Conservation (phyloP, 2,797 vertebrate genomes). For the Serranus cabrilla region DNA sequence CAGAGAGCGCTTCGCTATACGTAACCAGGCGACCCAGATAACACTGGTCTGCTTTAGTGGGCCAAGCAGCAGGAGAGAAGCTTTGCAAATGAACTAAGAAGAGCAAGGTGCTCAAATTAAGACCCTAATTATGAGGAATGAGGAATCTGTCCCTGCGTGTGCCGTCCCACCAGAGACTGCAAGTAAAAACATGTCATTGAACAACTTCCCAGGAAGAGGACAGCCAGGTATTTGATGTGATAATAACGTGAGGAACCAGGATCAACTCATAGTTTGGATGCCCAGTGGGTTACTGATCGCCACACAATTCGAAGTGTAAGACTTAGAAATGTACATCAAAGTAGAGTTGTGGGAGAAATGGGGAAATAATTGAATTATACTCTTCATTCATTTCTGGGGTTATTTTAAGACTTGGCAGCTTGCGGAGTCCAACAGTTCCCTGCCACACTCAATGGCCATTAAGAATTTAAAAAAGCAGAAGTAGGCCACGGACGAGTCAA, state of each 20-base stretch:
- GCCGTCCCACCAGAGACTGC: slow-evolving; percentile 55
- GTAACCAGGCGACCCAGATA: slow-evolving; percentile 78
- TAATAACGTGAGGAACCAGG: slow-evolving; percentile 23
- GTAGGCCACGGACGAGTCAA: slow-evolving; percentile 68
- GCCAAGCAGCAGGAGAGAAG: slow-evolving; percentile 81
- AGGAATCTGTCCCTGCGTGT: slow-evolving; percentile 61
- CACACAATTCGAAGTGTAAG: slow-evolving; percentile 6
- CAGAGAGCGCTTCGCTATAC: slow-evolving; percentile 16
- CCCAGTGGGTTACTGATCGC: background rate
- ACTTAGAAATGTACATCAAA: slow-evolving; percentile 25
- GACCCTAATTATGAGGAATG: slow-evolving; percentile 77
- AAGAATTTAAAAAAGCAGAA: slow-evolving; percentile 75
- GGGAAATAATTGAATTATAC: slow-evolving; percentile 44
- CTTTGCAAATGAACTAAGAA: slow-evolving; percentile 71
- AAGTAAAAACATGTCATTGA: slow-evolving; percentile 37
- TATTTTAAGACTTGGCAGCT: slow-evolving; percentile 72
- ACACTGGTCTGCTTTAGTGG: slow-evolving; percentile 70
- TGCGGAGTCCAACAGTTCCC: slow-evolving; percentile 54
- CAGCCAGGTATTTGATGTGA: slow-evolving; percentile 31
- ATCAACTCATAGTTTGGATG: slow-evolving; percentile 19
- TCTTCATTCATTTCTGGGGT: slow-evolving; percentile 46
- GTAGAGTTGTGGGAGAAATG: slow-evolving; percentile 17
- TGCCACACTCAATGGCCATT: slow-evolving; percentile 69
- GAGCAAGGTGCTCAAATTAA: slow-evolving; percentile 81
- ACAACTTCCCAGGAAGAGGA: slow-evolving; percentile 27